Base-by-base conservation (phyloP, 2,797 vertebrate species). In the Mastacembelus armatus region DNA sequence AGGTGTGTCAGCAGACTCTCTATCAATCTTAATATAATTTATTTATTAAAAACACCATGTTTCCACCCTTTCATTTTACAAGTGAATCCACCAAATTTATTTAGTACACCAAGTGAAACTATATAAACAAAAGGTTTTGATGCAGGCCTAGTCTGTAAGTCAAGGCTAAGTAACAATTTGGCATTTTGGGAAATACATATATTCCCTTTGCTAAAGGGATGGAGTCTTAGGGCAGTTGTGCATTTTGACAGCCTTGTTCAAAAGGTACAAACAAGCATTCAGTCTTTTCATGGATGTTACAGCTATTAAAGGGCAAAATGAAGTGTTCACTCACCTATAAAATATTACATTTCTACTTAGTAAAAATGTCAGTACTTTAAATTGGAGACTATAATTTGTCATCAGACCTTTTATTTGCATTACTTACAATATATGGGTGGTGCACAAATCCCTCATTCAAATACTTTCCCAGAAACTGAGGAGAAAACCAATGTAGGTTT, bases 401-500 rank as follows among this genome's bases (percentile, higher is more conserved):
- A n/a, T n/a, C n/a, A n/a, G n/a, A n/a, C n/a, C n/a, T n/a, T n/a
- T n/a, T n/a, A n/a, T n/a, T n/a, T n/a, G n/a, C n/a, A n/a, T n/a
- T n/a, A n/a, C n/a, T n/a, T n/a, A n/a, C n/a, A n/a, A 48, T 19
- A n/a, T 1, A 7, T 21, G 19, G 16, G 18, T 58, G 43, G 56
- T 32, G 27, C 16, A 51, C 33, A 52, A 14, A 50, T 42, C 22
- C 44, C 7, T 1, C 11, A 21, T 57, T 70, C 24, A 14, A 57
- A 58, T 35, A 51, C 21, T 39, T 49, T 45, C 1, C 8, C 52
- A 69, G 32, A 61, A 62, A 43, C 29, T 29, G 51, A 4, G 10
- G 0, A 45, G 52, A 36, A 76, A 56, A 18, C 19, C 43, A 55
- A 61, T 32, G 29, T 58, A 52, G 43, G 55, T 36, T 55, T 63